These are phyloP conservation scores for Drosophila kuntzei DNA, from an alignment of 2,888 invertebrate genomes.

Conservation along the genomic window DNA sequence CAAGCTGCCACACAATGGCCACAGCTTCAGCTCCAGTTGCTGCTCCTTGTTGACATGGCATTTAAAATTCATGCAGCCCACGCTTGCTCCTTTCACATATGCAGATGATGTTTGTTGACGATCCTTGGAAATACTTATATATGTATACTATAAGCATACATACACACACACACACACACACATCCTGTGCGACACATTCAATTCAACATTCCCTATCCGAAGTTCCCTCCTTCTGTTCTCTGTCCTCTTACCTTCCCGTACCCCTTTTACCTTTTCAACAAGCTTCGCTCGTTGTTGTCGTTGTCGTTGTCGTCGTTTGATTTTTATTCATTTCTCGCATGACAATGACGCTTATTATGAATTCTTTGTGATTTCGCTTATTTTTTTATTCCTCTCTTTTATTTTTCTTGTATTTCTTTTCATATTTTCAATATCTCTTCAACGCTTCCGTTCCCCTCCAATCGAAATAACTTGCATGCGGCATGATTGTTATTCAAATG, in stretches of 20 bases:
- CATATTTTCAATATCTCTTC: slow-evolving; percentile 75
- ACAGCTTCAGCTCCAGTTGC: slow-evolving; percentile 33
- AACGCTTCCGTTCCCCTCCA: slow-evolving; percentile 43
- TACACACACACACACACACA: slow-evolving; percentile 58
- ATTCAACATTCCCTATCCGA: slow-evolving; percentile 60
- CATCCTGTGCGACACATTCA: slow-evolving; percentile 78
- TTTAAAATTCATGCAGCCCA: slow-evolving; percentile 75
- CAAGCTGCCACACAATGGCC: slow-evolving; percentile 41
- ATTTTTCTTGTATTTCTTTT: slow-evolving; percentile 58
- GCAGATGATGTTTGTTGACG: slow-evolving; percentile 66
- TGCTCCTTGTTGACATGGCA: slow-evolving; percentile 55
- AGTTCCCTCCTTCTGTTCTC: slow-evolving; percentile 19
- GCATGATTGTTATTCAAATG: slow-evolving; percentile 81
- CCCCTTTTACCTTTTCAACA: slow-evolving; percentile 68
- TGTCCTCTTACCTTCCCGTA: slow-evolving; percentile 15
- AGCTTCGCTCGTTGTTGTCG: slow-evolving; percentile 46
- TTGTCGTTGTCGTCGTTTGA: slow-evolving; percentile 58
- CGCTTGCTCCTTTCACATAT: slow-evolving; percentile 64
- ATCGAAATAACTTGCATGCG: slow-evolving; percentile 76
- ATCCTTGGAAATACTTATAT: slow-evolving; percentile 51
- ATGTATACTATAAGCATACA: too few species aligned
- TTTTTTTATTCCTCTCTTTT: slow-evolving; percentile 46
- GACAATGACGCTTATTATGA: slow-evolving; percentile 84
- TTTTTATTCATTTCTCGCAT: slow-evolving; percentile 80
- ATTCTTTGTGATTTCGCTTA: slow-evolving; percentile 81